phyloP scores from a whole-genome alignment of 2,888 invertebrate species.

The Heliconius sara region DNA sequence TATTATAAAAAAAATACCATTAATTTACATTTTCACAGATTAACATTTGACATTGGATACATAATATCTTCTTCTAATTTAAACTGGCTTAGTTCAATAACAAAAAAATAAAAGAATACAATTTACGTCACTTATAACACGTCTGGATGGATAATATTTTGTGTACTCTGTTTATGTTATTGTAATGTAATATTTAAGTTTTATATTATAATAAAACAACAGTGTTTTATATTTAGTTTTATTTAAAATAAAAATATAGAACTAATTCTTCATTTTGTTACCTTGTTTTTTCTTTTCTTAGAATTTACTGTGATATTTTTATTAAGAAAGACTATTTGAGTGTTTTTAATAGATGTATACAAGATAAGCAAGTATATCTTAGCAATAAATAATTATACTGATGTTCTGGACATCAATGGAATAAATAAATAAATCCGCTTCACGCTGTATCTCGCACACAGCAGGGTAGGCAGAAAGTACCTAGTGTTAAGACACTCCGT shows the following conservation, averaged over 20 bases:
- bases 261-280: background rate
- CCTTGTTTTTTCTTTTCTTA: conserved; percentile 30
- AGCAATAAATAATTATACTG: background rate
- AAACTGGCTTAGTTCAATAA: background rate
- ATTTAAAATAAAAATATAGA: conserved; percentile 11
- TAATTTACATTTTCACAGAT: background rate
- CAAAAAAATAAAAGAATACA: too few species aligned
- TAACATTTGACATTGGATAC: too few species aligned
- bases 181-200: background rate
- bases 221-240: conserved; percentile 13
- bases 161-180: background rate
- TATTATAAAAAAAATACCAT: background rate
- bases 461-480: too few species aligned
- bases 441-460: too few species aligned
- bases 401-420: too few species aligned
- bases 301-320: conserved; percentile 42
- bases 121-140: background rate
- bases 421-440: too few species aligned
- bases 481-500: too few species aligned
- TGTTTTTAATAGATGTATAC: too few species aligned
- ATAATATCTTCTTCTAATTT: background rate
- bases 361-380: background rate
- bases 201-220: conserved; percentile 21
- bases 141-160: background rate
- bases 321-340: conserved; percentile 24